Conservation (phyloP, 2,113 vertebrate species). For the Burhinus oedicnemus region DNA sequence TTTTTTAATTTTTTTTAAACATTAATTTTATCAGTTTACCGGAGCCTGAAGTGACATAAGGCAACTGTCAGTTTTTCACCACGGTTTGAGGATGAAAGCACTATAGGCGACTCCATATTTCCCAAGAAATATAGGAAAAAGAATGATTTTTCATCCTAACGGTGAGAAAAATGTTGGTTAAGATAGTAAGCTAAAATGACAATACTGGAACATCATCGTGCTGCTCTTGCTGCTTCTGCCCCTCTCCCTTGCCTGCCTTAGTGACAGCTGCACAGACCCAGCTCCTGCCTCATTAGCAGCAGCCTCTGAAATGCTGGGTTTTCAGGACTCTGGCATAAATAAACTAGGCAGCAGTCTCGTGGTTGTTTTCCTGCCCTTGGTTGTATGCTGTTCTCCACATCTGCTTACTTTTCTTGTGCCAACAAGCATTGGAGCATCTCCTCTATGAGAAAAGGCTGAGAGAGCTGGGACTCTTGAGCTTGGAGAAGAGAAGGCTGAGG, state of each 20-base stretch:
- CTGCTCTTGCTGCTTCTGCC: neutral
- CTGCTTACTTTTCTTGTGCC: conserved; percentile 23
- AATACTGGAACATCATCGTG: accelerated
- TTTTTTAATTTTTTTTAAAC: neutral
- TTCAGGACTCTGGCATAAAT: conserved; percentile 43
- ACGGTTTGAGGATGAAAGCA: neutral
- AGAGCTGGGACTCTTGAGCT: no score
- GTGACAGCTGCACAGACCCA: conserved; percentile 12
- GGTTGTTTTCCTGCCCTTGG: conserved; percentile 34
- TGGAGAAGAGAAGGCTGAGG: no score
- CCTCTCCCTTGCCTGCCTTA: neutral
- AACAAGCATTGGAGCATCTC: no score
- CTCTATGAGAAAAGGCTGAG: no score
- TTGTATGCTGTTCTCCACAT: conserved; percentile 13
- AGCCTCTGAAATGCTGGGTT: conserved; percentile 2
- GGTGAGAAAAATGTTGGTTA: neutral
- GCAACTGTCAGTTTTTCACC: neutral
- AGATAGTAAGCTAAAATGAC: neutral
- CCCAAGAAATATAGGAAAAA: neutral
- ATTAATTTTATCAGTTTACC: neutral
- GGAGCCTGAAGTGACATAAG: neutral
- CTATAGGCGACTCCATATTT: neutral
- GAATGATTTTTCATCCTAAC: neutral
- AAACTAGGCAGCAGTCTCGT: conserved; percentile 18
- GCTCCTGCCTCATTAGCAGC: conserved; percentile 34